Percentiles rank a stretch among this genome's conserved stretches.
These are phyloP conservation scores for Coluber constrictor DNA, from an alignment of 2,797 vertebrate species.

Conservation along the genomic window DNA sequence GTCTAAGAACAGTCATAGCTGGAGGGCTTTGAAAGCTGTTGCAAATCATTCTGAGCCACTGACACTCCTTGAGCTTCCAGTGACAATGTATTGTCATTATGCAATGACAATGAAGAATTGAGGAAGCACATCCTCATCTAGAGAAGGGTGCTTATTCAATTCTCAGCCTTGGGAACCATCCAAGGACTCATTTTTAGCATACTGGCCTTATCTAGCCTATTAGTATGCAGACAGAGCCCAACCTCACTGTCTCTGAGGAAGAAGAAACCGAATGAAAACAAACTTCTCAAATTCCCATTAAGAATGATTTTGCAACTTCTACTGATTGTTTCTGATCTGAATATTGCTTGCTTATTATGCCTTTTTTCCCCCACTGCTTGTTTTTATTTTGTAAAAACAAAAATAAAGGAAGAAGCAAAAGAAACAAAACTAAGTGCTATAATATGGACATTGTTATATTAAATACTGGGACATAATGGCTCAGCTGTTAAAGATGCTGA, in stretches of 20 bases:
- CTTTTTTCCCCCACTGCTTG: background rate
- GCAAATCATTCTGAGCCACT: background rate
- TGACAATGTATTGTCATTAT: background rate
- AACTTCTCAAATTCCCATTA: background rate
- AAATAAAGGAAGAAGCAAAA: background rate
- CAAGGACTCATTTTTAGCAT: background rate
- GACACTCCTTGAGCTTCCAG: background rate
- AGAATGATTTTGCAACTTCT: background rate
- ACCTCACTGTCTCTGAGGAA: background rate
- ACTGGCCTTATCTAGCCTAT: background rate
- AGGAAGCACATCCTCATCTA: background rate
- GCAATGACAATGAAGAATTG: background rate
- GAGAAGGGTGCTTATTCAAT: background rate
- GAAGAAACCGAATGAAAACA: background rate
- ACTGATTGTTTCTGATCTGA: background rate
- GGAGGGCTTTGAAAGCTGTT: background rate
- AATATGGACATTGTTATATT: background rate
- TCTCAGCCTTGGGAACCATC: background rate
- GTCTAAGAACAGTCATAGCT: background rate
- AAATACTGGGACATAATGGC: background rate
- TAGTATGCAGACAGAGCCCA: background rate
- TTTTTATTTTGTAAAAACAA: background rate
- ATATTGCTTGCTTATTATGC: background rate
- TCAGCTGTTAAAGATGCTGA: background rate
- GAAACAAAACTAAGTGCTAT: background rate